phyloP scores from a whole-genome alignment of 2,888 invertebrate species.

The Aporophyla nigra region DNA sequence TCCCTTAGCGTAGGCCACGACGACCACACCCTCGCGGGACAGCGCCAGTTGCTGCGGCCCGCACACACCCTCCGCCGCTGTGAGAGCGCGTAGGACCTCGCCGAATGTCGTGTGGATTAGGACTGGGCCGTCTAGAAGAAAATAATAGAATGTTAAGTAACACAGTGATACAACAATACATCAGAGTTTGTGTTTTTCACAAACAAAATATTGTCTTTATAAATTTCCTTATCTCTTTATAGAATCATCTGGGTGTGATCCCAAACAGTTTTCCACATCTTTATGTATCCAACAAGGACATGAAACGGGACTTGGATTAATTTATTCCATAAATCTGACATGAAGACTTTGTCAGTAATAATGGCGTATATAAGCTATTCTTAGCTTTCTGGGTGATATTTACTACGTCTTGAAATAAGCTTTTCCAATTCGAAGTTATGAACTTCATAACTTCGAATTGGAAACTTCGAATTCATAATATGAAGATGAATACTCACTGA shows the following conservation, averaged over 20 bases:
- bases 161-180: background rate
- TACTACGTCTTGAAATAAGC: background rate
- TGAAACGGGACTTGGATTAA: background rate
- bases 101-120: slow-evolving; percentile 99
- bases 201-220: background rate
- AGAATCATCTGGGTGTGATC: background rate
- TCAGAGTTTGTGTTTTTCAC: background rate
- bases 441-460: too few species aligned
- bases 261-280: background rate
- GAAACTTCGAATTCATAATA: too few species aligned
- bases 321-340: background rate
- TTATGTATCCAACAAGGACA: background rate
- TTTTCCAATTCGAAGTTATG: background rate
- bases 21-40: slow-evolving; percentile 98
- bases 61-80: slow-evolving; percentile 93
- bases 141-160: too few species aligned
- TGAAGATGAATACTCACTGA: slow-evolving; percentile 72
- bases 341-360: background rate
- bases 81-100: slow-evolving; percentile 97
- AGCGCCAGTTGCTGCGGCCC: slow-evolving; percentile 97
- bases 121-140: slow-evolving; percentile 96
- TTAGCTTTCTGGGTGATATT: background rate
- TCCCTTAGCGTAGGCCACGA: slow-evolving; percentile 97
- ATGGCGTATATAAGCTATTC: background rate
- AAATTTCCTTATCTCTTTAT: background rate